Conservation (phyloP, 2,113 vertebrate genomes). For the Esox niger region DNA sequence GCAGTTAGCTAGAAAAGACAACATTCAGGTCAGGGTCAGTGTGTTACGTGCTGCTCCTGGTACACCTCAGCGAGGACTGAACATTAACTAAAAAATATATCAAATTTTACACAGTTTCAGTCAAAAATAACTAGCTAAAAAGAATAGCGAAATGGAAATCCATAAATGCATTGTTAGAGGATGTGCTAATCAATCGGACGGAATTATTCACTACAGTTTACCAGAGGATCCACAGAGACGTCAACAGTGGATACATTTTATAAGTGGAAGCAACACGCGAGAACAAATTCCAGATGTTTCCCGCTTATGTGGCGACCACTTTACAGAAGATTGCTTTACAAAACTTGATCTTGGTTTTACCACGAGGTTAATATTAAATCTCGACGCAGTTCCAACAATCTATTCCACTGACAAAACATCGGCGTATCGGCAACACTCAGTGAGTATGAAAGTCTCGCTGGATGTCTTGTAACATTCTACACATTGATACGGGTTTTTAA, state of each 20-base stretch:
- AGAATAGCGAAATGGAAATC: background rate
- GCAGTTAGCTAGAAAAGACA: background rate
- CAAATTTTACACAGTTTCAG: background rate
- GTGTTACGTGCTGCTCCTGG: too few relatives aligned
- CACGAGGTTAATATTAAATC: slow-evolving; percentile 24
- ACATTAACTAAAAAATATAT: too few relatives aligned
- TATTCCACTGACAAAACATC: too few relatives aligned
- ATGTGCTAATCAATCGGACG: background rate
- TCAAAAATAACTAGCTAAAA: slow-evolving; percentile 1
- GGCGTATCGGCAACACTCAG: too few relatives aligned
- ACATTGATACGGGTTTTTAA: too few relatives aligned
- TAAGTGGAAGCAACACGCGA: background rate
- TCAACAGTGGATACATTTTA: slow-evolving; percentile 22
- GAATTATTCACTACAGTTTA: slow-evolving; percentile 17
- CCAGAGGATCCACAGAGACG: slow-evolving; percentile 26
- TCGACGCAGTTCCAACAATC: slow-evolving; percentile 33
- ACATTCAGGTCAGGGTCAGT: too few relatives aligned
- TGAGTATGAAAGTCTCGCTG: too few relatives aligned
- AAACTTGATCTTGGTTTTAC: slow-evolving; percentile 23
- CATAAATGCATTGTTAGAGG: background rate
- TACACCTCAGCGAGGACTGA: too few relatives aligned
- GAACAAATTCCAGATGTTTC: background rate
- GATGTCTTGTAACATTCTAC: too few relatives aligned
- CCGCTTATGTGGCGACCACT: slow-evolving; percentile 31
- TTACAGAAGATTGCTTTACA: slow-evolving; percentile 21